Evolutionary conservation across 2,797 vertebrate genomes (phyloP).

Genomic region (Tokudaia tokunoshimensis): DNA sequence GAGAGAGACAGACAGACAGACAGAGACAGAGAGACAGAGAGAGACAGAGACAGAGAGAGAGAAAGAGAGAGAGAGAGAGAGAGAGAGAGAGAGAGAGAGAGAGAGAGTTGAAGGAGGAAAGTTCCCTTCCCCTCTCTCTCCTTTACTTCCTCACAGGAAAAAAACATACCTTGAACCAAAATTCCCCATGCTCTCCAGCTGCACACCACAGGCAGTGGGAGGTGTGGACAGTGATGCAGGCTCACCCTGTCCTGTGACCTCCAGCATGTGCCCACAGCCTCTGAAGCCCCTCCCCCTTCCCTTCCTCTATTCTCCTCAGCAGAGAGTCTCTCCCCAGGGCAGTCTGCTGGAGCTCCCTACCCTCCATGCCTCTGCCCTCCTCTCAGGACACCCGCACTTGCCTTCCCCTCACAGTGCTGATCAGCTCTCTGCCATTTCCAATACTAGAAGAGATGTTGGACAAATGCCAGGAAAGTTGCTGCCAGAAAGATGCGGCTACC

Average conservation of each 20-base stretch:
- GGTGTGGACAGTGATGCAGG: neutral
- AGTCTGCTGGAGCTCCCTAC: neutral
- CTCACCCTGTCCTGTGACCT: neutral
- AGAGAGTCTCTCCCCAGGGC: neutral
- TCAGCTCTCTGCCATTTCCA: neutral
- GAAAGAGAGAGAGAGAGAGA: neutral
- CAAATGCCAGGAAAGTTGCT: too few relatives aligned
- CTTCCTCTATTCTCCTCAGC: neutral
- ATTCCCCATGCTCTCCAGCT: too few relatives aligned
- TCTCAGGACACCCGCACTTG: too few relatives aligned
- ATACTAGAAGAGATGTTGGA: accelerated
- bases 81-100: neutral
- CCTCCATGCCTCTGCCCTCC: neutral
- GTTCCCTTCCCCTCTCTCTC: too few relatives aligned
- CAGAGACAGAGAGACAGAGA: neutral
- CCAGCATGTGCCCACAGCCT: neutral
- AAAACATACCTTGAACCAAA: too few relatives aligned
- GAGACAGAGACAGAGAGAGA: too few relatives aligned
- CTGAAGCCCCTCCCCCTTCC: neutral
- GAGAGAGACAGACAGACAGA: neutral
- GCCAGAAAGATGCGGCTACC: neutral
- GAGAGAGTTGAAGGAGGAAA: too few relatives aligned
- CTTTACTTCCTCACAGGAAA: too few relatives aligned
- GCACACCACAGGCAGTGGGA: neutral
- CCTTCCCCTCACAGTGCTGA: accelerated